A percentile compares a stretch with the other conserved stretches of the same genome.
phyloP scores from a whole-genome alignment of 2,888 invertebrate species.

The Boloria euphrosyne region DNA sequence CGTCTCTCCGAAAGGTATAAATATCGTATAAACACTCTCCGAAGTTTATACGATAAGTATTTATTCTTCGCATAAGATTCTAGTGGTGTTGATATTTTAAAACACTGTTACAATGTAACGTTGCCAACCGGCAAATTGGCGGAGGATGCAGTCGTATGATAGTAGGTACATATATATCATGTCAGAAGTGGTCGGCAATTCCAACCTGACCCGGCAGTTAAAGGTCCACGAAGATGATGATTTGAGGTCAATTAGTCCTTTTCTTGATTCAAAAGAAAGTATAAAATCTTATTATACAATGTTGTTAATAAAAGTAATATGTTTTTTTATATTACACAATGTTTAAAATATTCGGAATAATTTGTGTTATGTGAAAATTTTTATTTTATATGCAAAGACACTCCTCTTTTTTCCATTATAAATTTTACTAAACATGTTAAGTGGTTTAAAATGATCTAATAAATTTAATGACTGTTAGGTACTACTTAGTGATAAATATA shows the following conservation, averaged over 20 bases:
- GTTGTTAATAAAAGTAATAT: no score
- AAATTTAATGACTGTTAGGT: no score
- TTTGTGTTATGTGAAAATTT: no score
- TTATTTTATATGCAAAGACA: no score
- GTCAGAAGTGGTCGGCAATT: slow-evolving; percentile 30
- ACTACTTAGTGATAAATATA: no score
- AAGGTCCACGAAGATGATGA: slow-evolving; percentile 20
- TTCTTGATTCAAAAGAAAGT: slow-evolving; percentile 17
- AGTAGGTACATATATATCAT: slow-evolving; percentile 16
- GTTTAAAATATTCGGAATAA: background rate
- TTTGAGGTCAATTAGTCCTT: slow-evolving; percentile 21
- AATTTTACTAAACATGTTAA: no score
- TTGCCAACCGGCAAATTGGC: slow-evolving; percentile 19
- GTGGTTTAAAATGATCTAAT: no score
- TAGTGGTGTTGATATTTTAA: background rate
- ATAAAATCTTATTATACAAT: no score
- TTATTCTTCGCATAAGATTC: background rate
- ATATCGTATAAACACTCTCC: no score
- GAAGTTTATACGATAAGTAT: no score
- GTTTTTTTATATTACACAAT: background rate
- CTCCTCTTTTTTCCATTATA: no score
- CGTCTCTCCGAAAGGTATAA: no score
- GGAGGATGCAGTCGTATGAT: slow-evolving; percentile 25
- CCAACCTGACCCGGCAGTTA: slow-evolving; percentile 26
- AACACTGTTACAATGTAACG: slow-evolving; percentile 14